phyloP scores from a whole-genome alignment of 2,113 vertebrate species.

The Hypocryptadius cinnamomeus region DNA sequence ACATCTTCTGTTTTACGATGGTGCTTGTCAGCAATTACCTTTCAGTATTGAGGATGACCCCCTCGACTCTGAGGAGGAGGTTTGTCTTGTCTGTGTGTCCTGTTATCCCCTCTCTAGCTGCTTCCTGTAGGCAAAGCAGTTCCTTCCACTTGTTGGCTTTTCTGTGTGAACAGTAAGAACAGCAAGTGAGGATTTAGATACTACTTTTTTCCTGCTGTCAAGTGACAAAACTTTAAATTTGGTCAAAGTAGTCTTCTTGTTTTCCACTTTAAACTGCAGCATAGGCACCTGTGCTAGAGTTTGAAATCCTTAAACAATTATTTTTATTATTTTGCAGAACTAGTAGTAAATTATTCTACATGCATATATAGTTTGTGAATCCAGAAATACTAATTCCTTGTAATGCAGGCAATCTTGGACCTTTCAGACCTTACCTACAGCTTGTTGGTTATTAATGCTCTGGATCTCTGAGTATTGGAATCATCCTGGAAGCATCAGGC shows the following conservation, averaged over 20 bases:
- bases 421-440: not conserved
- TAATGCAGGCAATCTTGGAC: not conserved
- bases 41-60: slow-evolving; percentile 51
- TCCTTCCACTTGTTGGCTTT: not conserved
- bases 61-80: slow-evolving; percentile 53
- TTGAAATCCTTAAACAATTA: not conserved
- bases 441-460: not conserved
- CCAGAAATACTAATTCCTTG: not conserved
- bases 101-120: not conserved
- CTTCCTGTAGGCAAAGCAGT: not conserved
- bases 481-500: not conserved
- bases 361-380: not conserved
- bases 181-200: not conserved
- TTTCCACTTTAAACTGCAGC: not conserved
- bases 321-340: not conserved
- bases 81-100: slow-evolving; percentile 38
- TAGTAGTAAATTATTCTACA: not conserved
- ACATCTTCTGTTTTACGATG: slow-evolving; percentile 26
- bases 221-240: not conserved
- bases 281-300: not conserved
- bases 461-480: not conserved
- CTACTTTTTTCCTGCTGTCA: not conserved
- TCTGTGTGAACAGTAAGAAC: slow-evolving; percentile 59
- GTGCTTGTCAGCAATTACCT: slow-evolving; percentile 50
- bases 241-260: not conserved